Base-by-base conservation (phyloP, 2,797 vertebrate genomes). In the Schizopygopsis pylzovi region DNA sequence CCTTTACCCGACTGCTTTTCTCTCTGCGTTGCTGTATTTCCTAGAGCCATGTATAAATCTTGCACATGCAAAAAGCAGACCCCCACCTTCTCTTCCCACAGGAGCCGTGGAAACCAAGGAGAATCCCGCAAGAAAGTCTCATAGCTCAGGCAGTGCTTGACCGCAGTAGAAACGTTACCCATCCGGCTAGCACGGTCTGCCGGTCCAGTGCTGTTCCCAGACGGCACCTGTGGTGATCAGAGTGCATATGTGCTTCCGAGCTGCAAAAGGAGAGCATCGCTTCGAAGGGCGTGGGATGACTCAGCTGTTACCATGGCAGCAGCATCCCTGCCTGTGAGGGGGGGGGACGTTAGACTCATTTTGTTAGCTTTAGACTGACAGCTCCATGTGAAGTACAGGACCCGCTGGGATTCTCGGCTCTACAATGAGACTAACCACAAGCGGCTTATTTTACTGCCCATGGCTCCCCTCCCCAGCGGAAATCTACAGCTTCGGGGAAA, bases 91-190 rank as follows among this genome's bases (percentile, higher is more conserved):
- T 95, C 94, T 61, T 95, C 91, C 86, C 92, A 95, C 90, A 94
- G 90, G 87, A 93, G 94, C 83, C 91, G 92, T 80, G 91, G 93
- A 86, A 95, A 94, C 96, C 97, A 96, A 47, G 95, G 95, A 88
- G 96, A 96, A 85, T 97, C 96, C 87, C 94, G 95, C 85, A 96
- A 90, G 86, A 98, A 94, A 89, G 96, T 96, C 90, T 96, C 96
- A 90, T 96, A 95, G 95, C 96, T 97, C 91, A 98, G 94, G 91
- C 97, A 98, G 89, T 97, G 97, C 93, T 98, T 98, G 92, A 97
- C 95, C 6, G 96, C 95, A 1, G 95, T 92, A 77, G 97, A 96
- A 86, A 97, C 88, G 90, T 96, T 97, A 89, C 97, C 97, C 97
- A 98, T 98, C 90, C 82, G 82, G 87, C 83, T 56, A 85, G 91